Percentiles rank a stretch among this genome's conserved stretches.
Conservation (phyloP, 1,140 invertebrate genomes). For the Heliconius hermathena region DNA sequence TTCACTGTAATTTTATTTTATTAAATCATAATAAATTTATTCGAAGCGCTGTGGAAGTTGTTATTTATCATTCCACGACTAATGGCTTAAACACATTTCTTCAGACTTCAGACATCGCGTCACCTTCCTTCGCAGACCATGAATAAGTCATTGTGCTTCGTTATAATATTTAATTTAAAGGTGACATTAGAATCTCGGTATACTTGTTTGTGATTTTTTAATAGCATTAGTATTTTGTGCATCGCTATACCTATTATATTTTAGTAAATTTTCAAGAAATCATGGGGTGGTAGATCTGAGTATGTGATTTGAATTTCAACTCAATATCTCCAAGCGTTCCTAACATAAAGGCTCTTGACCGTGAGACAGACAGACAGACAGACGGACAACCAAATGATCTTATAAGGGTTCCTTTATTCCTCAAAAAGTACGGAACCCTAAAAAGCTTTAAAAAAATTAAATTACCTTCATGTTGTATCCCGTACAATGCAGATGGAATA, state of each 20-base stretch:
- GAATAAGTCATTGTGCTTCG: constrained; percentile 76
- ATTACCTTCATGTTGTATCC: too few species aligned
- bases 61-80: constrained; percentile 67
- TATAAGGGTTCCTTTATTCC: too few species aligned
- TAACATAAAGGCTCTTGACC: too few species aligned
- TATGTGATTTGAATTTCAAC: too few species aligned
- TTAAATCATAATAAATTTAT: constrained; percentile 28
- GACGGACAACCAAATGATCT: too few species aligned
- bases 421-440: too few species aligned
- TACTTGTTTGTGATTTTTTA: neutral
- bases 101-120: constrained; percentile 49
- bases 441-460: too few species aligned
- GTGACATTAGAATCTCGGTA: constrained; percentile 36
- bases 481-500: too few species aligned
- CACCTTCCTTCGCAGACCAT: constrained; percentile 66
- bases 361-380: too few species aligned
- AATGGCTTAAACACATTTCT: constrained; percentile 43
- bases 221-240: neutral
- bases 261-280: too few species aligned
- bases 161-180: constrained; percentile 72
- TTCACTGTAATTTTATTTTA: constrained; percentile 1
- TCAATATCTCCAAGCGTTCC: too few species aligned
- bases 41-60: constrained; percentile 3
- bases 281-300: too few species aligned
- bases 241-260: neutral